Percentiles rank a stretch among this genome's conserved stretches.
Evolutionary conservation across 2,113 vertebrate genomes (phyloP).

Genomic region (Perccottus glenii): DNA sequence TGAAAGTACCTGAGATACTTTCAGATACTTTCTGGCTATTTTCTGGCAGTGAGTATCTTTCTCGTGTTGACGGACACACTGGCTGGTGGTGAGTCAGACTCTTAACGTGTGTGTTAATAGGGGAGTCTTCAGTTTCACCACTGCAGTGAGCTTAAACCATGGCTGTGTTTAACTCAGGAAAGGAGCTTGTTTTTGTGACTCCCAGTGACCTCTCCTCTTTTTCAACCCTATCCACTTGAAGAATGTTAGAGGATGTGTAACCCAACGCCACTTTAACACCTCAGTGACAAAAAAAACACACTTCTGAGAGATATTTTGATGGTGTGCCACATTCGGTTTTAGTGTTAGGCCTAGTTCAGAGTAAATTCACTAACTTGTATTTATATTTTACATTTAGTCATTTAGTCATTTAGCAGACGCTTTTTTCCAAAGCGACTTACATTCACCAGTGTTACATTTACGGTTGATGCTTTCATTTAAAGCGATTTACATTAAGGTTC

Average conservation of each 20-base stretch:
- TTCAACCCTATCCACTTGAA: constrained; percentile 70
- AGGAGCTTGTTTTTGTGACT: constrained; percentile 82
- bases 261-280: constrained; percentile 74
- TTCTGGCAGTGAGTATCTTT: not conserved
- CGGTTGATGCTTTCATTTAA: too few species aligned
- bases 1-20: too few species aligned
- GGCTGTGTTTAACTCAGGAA: constrained; percentile 81
- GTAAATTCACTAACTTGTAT: too few species aligned
- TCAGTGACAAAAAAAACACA: constrained; percentile 53
- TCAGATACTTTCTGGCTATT: too few species aligned
- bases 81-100: constrained; percentile 57
- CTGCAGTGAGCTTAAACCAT: constrained; percentile 71
- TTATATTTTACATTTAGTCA: too few species aligned
- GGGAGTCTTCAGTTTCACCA: constrained; percentile 70
- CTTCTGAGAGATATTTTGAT: constrained; percentile 51
- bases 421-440: too few species aligned
- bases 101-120: constrained; percentile 66
- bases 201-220: constrained; percentile 73
- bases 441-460: too few species aligned
- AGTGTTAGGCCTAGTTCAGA: too few species aligned
- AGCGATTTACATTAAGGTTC: too few species aligned
- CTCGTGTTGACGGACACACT: constrained; percentile 39
- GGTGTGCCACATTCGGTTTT: constrained; percentile 6
- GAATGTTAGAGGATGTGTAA: constrained; percentile 74
- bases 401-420: too few species aligned